phyloP scores from a whole-genome alignment of 2,113 vertebrate species.

The Dipodomys stephensi region DNA sequence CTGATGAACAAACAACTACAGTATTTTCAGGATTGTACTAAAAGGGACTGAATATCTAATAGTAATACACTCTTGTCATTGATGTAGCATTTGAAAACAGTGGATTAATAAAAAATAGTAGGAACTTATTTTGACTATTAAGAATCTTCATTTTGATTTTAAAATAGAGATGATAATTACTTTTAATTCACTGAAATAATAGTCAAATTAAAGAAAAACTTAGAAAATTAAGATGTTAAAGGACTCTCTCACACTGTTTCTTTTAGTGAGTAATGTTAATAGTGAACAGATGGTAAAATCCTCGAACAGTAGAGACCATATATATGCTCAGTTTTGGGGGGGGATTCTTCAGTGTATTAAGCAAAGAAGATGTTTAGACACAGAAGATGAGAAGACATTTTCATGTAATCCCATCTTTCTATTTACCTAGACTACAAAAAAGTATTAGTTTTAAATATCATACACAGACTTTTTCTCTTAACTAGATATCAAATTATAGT shows the following conservation, averaged over 20 bases:
- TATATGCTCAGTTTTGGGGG: not conserved
- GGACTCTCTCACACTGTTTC: not conserved
- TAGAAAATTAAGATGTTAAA: not conserved
- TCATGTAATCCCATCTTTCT: not conserved
- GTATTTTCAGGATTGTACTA: not conserved
- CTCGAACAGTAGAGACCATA: not conserved
- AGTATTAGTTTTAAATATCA: not conserved
- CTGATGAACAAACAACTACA: not conserved
- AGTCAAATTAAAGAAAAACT: not conserved
- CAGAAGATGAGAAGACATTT: not conserved
- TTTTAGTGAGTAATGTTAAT: not conserved
- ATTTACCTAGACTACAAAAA: constrained; percentile 23
- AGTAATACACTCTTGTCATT: no score
- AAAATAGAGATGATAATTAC: not conserved
- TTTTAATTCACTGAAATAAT: not conserved
- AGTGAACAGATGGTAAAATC: not conserved
- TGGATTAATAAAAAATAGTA: not conserved
- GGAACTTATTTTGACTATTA: not conserved
- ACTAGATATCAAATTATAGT: not conserved
- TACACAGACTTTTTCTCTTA: constrained; percentile 10
- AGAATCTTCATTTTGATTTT: constrained; percentile 5
- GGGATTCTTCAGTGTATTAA: not conserved
- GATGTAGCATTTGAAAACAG: no score
- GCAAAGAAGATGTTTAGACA: not conserved
- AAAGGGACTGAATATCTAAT: not conserved